Conservation (phyloP, 2,888 invertebrate species). For the Tenthredo amoena region DNA sequence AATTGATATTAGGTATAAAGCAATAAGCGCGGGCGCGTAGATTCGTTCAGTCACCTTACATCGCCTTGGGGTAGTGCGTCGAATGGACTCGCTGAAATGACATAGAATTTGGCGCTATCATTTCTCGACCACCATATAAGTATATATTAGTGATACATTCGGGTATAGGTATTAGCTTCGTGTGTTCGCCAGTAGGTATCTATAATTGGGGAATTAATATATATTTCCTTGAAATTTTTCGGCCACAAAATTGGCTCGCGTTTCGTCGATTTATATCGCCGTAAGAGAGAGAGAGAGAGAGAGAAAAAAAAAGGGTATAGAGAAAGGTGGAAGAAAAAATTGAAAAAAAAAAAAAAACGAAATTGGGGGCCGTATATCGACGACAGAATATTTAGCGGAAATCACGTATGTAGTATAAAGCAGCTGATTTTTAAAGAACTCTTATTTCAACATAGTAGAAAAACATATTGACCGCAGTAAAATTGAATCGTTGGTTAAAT, state of each 20-base stretch:
- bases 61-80: background rate
- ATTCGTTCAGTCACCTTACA: constrained; percentile 27
- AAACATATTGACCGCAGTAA: constrained; percentile 1
- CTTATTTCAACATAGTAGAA: background rate
- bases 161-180: background rate
- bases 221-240: constrained; percentile 71
- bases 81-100: constrained; percentile 36
- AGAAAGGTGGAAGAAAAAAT: background rate
- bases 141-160: constrained; percentile 10
- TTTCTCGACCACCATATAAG: constrained; percentile 13
- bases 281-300: background rate
- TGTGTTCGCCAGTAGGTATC: background rate
- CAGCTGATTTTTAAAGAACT: background rate
- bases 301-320: background rate
- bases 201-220: constrained; percentile 68
- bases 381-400: constrained; percentile 32
- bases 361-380: background rate
- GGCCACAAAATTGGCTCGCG: background rate
- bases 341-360: background rate
- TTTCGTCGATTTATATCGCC: background rate
- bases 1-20: constrained; percentile 48
- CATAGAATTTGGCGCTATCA: constrained; percentile 45
- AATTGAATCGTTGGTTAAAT: constrained; percentile 36
- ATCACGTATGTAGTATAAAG: background rate
- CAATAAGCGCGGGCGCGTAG: constrained; percentile 9